Evolutionary conservation across 2,113 vertebrate species (phyloP).

Genomic region (Pluvialis apricaria): DNA sequence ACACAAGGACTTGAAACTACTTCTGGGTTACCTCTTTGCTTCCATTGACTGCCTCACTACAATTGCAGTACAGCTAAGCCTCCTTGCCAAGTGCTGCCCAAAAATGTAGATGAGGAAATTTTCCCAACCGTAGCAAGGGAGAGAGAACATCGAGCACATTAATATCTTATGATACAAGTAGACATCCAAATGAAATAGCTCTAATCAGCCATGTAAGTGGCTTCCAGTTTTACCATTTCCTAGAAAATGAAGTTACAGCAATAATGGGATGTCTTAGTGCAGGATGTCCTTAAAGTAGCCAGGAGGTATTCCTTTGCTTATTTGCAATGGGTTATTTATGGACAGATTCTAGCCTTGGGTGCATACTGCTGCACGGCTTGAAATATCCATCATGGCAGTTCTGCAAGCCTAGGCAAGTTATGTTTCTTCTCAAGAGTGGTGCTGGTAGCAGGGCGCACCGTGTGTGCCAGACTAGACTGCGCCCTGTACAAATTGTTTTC

Average conservation of each 20-base stretch:
- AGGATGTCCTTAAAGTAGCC: background rate
- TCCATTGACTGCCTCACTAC: background rate
- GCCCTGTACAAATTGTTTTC: background rate
- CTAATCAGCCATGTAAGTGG: conserved; percentile 10
- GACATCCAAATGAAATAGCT: background rate
- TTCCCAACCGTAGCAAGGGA: background rate
- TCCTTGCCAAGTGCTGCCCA: background rate
- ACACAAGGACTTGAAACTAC: background rate
- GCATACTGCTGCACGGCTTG: background rate
- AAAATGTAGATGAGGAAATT: background rate
- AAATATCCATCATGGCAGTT: background rate
- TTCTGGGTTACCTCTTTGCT: background rate
- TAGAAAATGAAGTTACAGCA: conserved; percentile 3
- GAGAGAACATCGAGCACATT: background rate
- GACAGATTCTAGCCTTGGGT: background rate
- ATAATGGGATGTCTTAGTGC: background rate
- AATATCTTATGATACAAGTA: background rate
- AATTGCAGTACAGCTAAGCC: background rate
- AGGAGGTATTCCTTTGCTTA: background rate
- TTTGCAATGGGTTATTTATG: background rate
- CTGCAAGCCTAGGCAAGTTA: background rate
- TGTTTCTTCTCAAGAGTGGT: background rate
- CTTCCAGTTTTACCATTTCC: conserved; percentile 8
- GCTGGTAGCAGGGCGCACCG: background rate
- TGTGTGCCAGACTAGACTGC: background rate